Conservation (phyloP, 2,113 vertebrate genomes). For the Hypomesus transpacificus region DNA sequence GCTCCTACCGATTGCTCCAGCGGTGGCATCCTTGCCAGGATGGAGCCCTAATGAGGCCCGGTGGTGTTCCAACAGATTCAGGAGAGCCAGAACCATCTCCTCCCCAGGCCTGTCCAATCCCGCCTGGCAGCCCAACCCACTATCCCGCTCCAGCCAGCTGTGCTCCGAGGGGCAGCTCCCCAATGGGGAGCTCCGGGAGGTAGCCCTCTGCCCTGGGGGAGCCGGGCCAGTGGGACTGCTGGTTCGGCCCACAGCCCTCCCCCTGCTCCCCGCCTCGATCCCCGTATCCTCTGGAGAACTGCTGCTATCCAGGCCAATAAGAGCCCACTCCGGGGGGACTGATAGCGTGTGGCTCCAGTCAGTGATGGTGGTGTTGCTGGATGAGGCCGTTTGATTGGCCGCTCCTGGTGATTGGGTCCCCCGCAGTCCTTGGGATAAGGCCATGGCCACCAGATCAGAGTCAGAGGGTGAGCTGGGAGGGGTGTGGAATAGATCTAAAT, state of each 20-base stretch:
- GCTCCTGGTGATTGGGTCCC: conserved; percentile 34
- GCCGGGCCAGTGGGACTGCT: conserved; percentile 20
- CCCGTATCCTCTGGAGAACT: conserved; percentile 1
- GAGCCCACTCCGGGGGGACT: conserved; percentile 56
- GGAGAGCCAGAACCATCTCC: conserved; percentile 56
- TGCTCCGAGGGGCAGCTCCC: conserved; percentile 41
- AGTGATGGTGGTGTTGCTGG: conserved; percentile 16
- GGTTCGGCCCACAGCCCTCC: not conserved
- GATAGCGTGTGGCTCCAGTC: conserved; percentile 43
- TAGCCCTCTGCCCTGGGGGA: conserved; percentile 4
- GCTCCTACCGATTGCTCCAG: conserved; percentile 61
- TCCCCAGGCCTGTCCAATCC: conserved; percentile 42
- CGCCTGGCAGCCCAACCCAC: conserved; percentile 45
- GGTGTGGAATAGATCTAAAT: conserved; percentile 70
- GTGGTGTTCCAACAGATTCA: conserved; percentile 65
- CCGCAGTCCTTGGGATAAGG: conserved; percentile 37
- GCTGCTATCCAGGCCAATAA: conserved; percentile 47
- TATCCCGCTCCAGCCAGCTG: conserved; percentile 58
- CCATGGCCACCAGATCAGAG: conserved; percentile 55
- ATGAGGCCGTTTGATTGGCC: conserved; percentile 19
- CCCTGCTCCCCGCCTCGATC: conserved; percentile 24
- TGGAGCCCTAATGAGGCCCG: conserved; percentile 47
- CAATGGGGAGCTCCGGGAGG: conserved; percentile 34
- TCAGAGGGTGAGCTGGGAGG: conserved; percentile 64
- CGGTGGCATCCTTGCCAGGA: conserved; percentile 43